These are phyloP conservation scores for Phoebastria nigripes DNA, from an alignment of 2,797 vertebrate species.

Conservation along the genomic window DNA sequence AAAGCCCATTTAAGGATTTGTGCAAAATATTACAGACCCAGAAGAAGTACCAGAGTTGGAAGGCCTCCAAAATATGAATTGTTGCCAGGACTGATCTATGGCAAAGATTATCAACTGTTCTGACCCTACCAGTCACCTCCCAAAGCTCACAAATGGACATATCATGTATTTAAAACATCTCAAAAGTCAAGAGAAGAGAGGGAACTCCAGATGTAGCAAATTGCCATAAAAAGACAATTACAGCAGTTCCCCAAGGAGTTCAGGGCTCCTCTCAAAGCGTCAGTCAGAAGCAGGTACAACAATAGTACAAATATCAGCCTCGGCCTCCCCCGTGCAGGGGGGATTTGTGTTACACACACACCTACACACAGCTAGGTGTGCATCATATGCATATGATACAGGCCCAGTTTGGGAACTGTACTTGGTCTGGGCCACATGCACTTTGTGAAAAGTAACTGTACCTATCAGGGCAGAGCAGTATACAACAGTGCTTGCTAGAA, in stretches of 20 bases:
- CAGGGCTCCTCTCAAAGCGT: background rate
- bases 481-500: background rate
- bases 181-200: background rate
- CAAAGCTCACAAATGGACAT: background rate
- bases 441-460: background rate
- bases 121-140: background rate
- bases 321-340: accelerated
- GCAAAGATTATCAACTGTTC: background rate
- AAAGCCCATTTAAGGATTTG: background rate
- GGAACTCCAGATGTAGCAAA: background rate
- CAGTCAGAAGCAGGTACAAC: background rate
- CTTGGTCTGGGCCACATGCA: background rate
- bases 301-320: background rate
- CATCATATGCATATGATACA: background rate
- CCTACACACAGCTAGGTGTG: background rate
- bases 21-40: background rate
- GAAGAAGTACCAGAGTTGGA: background rate
- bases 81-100: background rate
- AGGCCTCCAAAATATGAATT: background rate
- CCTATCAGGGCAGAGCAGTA: background rate
- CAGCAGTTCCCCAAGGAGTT: background rate
- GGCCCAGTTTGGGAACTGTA: background rate
- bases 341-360: background rate
- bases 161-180: background rate
- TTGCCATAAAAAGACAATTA: background rate